Percentiles rank a stretch among this genome's conserved stretches.
These are phyloP conservation scores for Vandiemenella viatica DNA, from an alignment of 2,888 invertebrate species.

Conservation along the genomic window DNA sequence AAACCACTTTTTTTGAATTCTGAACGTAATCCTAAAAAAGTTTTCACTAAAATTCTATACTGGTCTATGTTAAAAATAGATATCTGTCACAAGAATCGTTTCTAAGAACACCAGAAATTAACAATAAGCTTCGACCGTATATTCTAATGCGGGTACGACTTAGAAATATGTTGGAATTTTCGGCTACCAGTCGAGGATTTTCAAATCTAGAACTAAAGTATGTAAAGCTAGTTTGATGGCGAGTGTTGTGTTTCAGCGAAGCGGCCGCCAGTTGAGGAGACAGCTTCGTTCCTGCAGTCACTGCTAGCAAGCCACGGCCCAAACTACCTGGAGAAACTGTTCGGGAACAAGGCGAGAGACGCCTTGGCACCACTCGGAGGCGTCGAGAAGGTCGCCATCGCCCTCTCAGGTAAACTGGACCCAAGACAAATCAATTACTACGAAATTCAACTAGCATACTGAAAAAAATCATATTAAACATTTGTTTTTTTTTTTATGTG, in stretches of 20 bases:
- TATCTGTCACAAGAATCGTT: no score
- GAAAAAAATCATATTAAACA: neutral
- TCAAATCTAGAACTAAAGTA: no score
- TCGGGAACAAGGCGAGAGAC: constrained; percentile 86
- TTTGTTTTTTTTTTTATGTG: neutral
- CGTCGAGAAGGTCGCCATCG: constrained; percentile 89
- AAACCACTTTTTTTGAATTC: no score
- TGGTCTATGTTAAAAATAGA: no score
- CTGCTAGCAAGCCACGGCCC: constrained; percentile 89
- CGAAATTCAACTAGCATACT: neutral
- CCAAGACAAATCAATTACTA: constrained; percentile 10
- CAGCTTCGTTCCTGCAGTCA: constrained; percentile 86
- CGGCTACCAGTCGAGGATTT: no score
- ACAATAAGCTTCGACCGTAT: no score
- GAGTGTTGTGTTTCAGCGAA: constrained; percentile 79
- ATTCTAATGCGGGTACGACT: no score
- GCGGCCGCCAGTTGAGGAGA: constrained; percentile 92
- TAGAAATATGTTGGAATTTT: no score
- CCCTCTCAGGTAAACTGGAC: constrained; percentile 82
- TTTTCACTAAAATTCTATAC: no score
- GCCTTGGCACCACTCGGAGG: constrained; percentile 84
- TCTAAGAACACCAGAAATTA: no score
- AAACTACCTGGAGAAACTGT: constrained; percentile 90
- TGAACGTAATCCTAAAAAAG: no score
- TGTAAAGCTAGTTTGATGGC: no score